Base-by-base conservation (phyloP, 2,113 vertebrate genomes). In the Pimephales promelas region DNA sequence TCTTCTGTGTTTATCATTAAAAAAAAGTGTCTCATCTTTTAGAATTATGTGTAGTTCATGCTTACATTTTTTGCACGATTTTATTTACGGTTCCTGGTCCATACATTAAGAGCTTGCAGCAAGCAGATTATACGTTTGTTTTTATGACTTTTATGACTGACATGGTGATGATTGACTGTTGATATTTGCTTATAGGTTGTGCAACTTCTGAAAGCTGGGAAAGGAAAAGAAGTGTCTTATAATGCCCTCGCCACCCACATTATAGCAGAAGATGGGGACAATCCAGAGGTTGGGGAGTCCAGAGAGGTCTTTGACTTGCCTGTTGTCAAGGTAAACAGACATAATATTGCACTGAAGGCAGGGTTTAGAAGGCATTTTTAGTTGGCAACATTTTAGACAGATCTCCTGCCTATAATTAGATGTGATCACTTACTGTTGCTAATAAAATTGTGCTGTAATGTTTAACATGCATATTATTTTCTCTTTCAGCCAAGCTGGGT, bases 171-270 rank as follows among this genome's bases (percentile, higher is more conserved):
- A 56, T 56, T 10, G 28, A 1, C 10, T 80, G 10, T 11, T 80
- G 59, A 52, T 18, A 49, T 80, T 52, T 52, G 7, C 79, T 26
- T 10, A 56, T 79, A 99, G 98, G 97, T 99, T 77, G 95, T 98
- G 66, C 95, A 96, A 86, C 93, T 99, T 87, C 92, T 99, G 31
- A 99, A 97, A 91, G 95, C 96, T 16, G 98, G 98, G 18, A 99
- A 97, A 87, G 98, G 96, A 1, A 99, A 99, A 89, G 98, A 99
- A 83, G 98, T 99, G 40, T 99, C 97, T 22, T 99, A 99, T 88
- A 99, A 97, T 84, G 98, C 98, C 0, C 89, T 99, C 14, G 98
- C 98, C 85, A 98, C 98, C 0, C 98, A 99, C 91, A 97, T 99
- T 77, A 98, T 99, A 36, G 94, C 98, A 5, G 97, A 98, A 87